Evolutionary conservation across 2,797 vertebrate genomes (phyloP).

Genomic region (Cichlasoma orientale): DNA sequence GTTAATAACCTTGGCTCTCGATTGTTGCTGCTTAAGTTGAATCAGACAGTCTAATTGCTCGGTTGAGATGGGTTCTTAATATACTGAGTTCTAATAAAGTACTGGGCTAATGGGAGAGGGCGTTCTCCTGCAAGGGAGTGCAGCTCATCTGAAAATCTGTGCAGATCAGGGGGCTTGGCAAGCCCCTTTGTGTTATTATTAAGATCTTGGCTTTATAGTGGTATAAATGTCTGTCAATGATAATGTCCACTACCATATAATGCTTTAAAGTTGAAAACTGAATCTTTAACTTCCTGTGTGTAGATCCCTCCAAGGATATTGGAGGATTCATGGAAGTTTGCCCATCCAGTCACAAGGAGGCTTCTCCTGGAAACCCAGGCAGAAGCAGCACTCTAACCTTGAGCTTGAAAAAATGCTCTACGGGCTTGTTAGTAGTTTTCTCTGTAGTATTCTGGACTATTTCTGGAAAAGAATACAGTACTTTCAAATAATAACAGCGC

Average conservation of each 20-base stretch:
- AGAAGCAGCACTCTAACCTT: not conserved
- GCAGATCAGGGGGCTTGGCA: slow-evolving; percentile 3
- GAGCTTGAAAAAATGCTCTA: not conserved
- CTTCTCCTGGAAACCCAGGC: not conserved
- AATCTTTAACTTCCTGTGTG: not conserved
- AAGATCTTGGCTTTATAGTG: not conserved
- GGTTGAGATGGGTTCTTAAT: not conserved
- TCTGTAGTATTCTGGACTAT: not conserved
- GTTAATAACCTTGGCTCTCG: slow-evolving; percentile 17
- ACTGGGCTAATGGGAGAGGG: not conserved
- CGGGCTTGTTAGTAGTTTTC: not conserved
- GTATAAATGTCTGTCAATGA: not conserved
- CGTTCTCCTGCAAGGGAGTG: not conserved
- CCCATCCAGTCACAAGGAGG: not conserved
- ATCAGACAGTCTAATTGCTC: slow-evolving; percentile 26
- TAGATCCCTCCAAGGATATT: not conserved
- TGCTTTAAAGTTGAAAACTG: not conserved
- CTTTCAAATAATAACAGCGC: not conserved
- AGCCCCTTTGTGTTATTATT: not conserved
- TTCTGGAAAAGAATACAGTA: too few relatives aligned
- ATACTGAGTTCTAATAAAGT: slow-evolving; percentile 4
- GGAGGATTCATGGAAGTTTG: not conserved
- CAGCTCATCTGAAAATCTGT: slow-evolving; percentile 1
- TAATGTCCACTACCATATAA: not conserved
- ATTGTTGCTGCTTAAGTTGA: not conserved